Evolutionary conservation across 2,113 vertebrate genomes (phyloP), one percentile per base, ranked within the genome.

Genomic region (Mixornis gularis): DNA sequence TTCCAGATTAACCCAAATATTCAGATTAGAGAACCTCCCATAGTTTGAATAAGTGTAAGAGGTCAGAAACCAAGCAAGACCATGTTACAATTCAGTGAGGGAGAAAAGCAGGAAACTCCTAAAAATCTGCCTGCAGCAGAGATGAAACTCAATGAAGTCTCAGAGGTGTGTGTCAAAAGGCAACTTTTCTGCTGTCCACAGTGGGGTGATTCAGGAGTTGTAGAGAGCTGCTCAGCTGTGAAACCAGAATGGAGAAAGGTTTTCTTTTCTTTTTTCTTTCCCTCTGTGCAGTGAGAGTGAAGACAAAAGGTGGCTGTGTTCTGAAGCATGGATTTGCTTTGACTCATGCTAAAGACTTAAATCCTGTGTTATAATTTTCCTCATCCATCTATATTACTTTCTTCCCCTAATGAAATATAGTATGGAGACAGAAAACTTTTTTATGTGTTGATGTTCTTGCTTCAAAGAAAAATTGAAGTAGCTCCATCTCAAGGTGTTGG

Each of bases 161-260:
- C 17, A 72, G n/a, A 56, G 12, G 32, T n/a, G 7, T 0, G 0
- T 12, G 6, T 22, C 32, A 51, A 68, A 64, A 56, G 8, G 3
- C 18, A 62, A 36, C 5, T 46, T 73, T 70, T 43, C 16, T 78
- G 32, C 5, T 80, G 27, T 70, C 29, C 11, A 5, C 5, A 10
- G 8, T 3, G 22, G 2, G 1, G 2, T 7, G 5, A 49, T 63
- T 66, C 21, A 74, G 36, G 38, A 77, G 7, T 3, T 68, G 3
- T 3, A 26, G 6, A 56, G 17, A 59, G 8, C 9, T 68, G 10
- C 20, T 77, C 9, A 73, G 6, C 17, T 81, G 22, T 51, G 26
- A 66, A 69, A 10, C 20, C 5, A 59, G 20, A 58, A 69, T 17
- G 17, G 12, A 71, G 15, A 74, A 78, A 91, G 9, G 7, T 0